Percentiles rank a stretch among this genome's conserved stretches.
phyloP scores from a whole-genome alignment of 2,113 vertebrate species.

The Gymnobelideus leadbeateri region DNA sequence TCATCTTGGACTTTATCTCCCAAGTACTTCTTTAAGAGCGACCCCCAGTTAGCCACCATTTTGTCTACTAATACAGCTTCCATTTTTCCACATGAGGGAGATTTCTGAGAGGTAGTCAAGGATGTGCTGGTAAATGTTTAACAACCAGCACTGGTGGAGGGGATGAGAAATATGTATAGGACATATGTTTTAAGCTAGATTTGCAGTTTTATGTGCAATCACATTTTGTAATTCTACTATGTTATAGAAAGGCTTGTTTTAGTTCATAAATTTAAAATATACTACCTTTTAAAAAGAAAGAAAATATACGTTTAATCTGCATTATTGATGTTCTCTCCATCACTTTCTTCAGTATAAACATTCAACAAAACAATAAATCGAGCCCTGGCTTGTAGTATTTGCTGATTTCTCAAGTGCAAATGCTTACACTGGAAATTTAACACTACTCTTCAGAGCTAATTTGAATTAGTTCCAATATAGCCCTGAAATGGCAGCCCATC shows the following conservation, averaged over 20 bases:
- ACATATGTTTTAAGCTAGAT: background rate
- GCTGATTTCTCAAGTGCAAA: background rate
- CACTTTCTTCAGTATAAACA: background rate
- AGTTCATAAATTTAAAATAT: background rate
- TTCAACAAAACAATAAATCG: background rate
- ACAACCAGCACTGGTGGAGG: background rate
- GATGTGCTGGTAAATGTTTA: background rate
- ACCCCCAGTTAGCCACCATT: background rate
- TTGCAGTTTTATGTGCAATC: background rate
- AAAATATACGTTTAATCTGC: background rate
- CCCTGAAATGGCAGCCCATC: background rate
- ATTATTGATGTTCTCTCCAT: background rate
- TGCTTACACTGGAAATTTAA: background rate
- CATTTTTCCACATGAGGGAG: background rate
- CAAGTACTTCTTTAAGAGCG: background rate
- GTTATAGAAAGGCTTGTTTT: background rate
- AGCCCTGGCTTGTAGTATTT: background rate
- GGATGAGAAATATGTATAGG: background rate
- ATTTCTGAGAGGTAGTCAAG: background rate
- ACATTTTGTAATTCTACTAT: background rate
- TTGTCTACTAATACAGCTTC: background rate
- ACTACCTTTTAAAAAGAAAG: background rate
- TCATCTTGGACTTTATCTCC: background rate
- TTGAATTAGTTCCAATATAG: background rate
- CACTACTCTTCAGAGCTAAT: background rate